Evolutionary conservation across 2,113 vertebrate genomes (phyloP).

Genomic region (Rhea americana): DNA sequence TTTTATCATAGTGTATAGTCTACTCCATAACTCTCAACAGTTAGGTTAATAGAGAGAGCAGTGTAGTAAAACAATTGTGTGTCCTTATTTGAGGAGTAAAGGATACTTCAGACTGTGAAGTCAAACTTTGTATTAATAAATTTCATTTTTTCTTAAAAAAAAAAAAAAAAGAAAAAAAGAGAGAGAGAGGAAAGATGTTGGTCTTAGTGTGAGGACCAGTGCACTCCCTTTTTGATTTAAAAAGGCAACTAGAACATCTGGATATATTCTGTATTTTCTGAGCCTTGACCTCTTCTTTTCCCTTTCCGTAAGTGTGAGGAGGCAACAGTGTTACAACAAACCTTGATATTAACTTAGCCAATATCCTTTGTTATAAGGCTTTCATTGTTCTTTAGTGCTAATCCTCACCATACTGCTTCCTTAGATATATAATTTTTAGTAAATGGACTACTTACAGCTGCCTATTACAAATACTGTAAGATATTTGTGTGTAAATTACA

Average conservation of each 20-base stretch:
- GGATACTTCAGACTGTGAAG: neutral
- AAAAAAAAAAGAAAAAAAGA: no score
- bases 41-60: neutral
- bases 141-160: no score
- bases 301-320: neutral
- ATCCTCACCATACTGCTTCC: neutral
- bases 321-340: neutral
- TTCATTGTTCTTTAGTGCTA: neutral
- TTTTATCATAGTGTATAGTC: neutral
- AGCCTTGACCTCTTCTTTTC: neutral
- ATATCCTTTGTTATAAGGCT: neutral
- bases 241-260: neutral
- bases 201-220: neutral
- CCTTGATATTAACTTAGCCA: neutral
- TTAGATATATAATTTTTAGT: neutral
- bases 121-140: no score
- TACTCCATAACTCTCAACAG: neutral
- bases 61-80: neutral
- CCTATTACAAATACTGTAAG: neutral
- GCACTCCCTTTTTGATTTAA: neutral
- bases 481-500: neutral
- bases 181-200: no score
- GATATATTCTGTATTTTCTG: rapidly evolving
- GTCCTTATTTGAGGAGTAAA: neutral
- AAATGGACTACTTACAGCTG: neutral